Conservation (phyloP, 2,113 vertebrate genomes). For the Trinectes maculatus region DNA sequence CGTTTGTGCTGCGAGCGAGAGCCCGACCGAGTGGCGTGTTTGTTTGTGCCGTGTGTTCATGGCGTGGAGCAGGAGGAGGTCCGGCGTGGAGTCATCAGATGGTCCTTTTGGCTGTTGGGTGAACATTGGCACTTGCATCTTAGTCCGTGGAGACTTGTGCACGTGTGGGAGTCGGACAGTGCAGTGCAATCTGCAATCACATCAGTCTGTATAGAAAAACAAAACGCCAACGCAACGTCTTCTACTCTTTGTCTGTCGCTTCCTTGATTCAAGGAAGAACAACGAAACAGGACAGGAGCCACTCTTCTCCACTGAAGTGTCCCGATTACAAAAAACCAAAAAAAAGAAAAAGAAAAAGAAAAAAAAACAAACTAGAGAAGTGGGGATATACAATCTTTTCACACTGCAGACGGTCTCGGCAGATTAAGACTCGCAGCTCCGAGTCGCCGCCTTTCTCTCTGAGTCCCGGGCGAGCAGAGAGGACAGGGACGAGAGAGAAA, state of each 20-base stretch:
- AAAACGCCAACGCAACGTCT: conserved; percentile 70
- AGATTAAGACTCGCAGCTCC: conserved; percentile 90
- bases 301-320: conserved; percentile 78
- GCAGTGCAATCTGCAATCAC: conserved; percentile 85
- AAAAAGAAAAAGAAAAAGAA: not conserved
- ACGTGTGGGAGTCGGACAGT: conserved; percentile 77
- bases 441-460: conserved; percentile 95
- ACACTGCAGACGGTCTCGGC: conserved; percentile 87
- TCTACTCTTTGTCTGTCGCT: conserved; percentile 84
- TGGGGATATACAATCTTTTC: conserved; percentile 83
- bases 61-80: conserved; percentile 40
- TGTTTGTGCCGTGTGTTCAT: conserved; percentile 18
- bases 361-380: conserved; percentile 16
- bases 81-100: conserved; percentile 28
- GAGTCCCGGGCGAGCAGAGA: conserved; percentile 76
- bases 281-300: conserved; percentile 82
- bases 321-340: conserved; percentile 61
- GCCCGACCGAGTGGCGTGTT: no score
- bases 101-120: conserved; percentile 67
- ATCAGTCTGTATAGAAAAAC: conserved; percentile 68
- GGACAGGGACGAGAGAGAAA: conserved; percentile 74
- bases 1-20: conserved; percentile 48
- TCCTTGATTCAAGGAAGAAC: conserved; percentile 99
- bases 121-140: conserved; percentile 84
- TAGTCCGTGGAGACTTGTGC: conserved; percentile 81